Base-by-base conservation (phyloP, 2,797 vertebrate genomes). In the Sebastes itinus region DNA sequence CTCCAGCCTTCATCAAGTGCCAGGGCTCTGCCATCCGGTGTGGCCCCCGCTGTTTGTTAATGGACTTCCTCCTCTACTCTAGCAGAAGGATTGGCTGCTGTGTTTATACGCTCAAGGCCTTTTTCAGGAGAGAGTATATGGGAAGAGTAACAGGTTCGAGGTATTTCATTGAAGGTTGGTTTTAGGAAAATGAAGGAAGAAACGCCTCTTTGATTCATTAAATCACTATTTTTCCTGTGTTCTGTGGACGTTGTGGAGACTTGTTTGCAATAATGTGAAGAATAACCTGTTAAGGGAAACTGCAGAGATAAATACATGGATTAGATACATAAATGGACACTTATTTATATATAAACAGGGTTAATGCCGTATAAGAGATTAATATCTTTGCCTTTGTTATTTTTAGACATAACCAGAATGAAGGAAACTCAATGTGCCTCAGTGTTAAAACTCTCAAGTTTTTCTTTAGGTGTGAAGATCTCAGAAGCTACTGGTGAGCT, bases 1-100 rank as follows among this genome's bases (percentile, higher is more conserved):
- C 76, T 77, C 30, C 77, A 66, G 81, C 72, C 79, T 73, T 83
- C 70, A 85, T 88, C 85, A 58, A 72, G 78, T 80, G 84, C 75
- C 86, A 81, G 85, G 27, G 63, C 75, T 80, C 62, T 74, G 74
- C 80, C 85, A 82, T 89, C 87, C 81, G 61, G 80, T 87, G 81
- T 74, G 77, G 70, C 81, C 82, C 87, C 75, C 2, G 80, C 83
- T 87, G 85, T 82, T 87, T 66, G 73, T 75, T 93, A 91, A 94
- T 89, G 90, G 84, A 88, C 84, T 88, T 88, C 84, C 78, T 88
- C 18, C 83, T 42, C 71, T 8, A 6, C 66, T 38, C 75, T 60
- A 32, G 69, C 63, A 58, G 59, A 42, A 56, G 59, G 72, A 72
- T 1, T 1, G 62, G 27, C 80, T 80, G 83, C 81, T 84, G 75